Percentiles rank a stretch among this genome's conserved stretches.
These are phyloP conservation scores for Laticauda colubrina DNA, from an alignment of 2,113 vertebrate species.

Conservation along the genomic window DNA sequence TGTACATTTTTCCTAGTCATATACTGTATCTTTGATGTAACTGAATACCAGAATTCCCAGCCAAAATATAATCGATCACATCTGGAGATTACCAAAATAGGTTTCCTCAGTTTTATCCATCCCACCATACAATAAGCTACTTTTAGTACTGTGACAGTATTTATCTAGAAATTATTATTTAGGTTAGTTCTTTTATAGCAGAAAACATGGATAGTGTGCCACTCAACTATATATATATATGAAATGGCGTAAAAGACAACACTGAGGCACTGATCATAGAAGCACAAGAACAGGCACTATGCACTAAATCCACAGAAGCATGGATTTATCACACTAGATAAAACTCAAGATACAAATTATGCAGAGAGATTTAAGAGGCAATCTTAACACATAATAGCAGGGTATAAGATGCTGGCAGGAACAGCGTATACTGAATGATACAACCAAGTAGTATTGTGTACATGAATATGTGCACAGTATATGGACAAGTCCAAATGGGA, in stretches of 20 bases:
- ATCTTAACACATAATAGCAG: not conserved
- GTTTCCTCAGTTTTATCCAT: not conserved
- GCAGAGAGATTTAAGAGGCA: not conserved
- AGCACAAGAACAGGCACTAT: not conserved
- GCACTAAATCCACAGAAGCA: not conserved
- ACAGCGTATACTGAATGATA: not conserved
- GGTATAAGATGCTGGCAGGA: not conserved
- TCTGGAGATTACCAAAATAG: not conserved
- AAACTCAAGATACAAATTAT: not conserved
- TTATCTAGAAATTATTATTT: not conserved
- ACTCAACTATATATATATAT: too few species aligned
- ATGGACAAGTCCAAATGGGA: not conserved
- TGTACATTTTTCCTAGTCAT: not conserved
- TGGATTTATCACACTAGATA: not conserved
- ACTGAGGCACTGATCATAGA: not conserved
- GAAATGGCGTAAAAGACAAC: too few species aligned
- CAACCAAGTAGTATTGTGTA: not conserved
- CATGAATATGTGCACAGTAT: not conserved
- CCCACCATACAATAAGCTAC: not conserved
- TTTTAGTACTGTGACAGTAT: not conserved
- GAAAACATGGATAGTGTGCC: not conserved
- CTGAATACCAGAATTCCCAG: not conserved
- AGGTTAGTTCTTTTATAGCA: not conserved
- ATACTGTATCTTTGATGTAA: not conserved
- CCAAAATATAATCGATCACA: not conserved